Percentiles rank a stretch among this genome's conserved stretches.
These are phyloP conservation scores for Glaucopsyche alexis DNA, from an alignment of 2,888 invertebrate genomes.

Conservation along the genomic window DNA sequence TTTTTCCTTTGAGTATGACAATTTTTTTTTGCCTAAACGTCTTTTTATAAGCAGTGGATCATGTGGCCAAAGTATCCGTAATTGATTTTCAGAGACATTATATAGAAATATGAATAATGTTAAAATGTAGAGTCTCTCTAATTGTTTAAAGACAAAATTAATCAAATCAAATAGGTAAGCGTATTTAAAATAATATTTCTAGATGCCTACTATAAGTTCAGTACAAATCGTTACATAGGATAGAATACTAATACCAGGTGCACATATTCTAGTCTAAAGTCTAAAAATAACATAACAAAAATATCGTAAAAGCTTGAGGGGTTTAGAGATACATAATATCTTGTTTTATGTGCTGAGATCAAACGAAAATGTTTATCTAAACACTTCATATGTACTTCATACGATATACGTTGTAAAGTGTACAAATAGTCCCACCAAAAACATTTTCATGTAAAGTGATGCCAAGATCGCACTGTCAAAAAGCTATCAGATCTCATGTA, in stretches of 20 bases:
- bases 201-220: neutral
- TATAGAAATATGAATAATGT: too few relatives aligned
- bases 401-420: neutral
- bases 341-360: slow-evolving; percentile 34
- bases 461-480: too few relatives aligned
- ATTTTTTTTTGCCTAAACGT: too few relatives aligned
- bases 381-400: slow-evolving; percentile 32
- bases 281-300: slow-evolving; percentile 14
- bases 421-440: too few relatives aligned
- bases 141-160: neutral
- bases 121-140: neutral
- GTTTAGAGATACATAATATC: slow-evolving; percentile 30
- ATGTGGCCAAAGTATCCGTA: too few relatives aligned
- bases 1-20: too few relatives aligned
- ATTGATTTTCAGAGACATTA: too few relatives aligned
- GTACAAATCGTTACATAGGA: neutral
- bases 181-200: neutral
- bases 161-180: neutral
- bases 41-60: too few relatives aligned
- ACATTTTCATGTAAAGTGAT: too few relatives aligned
- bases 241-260: neutral
- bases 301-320: slow-evolving; percentile 11
- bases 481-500: too few relatives aligned
- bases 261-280: neutral
- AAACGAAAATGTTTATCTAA: slow-evolving; percentile 36